Base-by-base conservation (phyloP, 2,113 vertebrate genomes). In the Microtus ochrogaster region DNA sequence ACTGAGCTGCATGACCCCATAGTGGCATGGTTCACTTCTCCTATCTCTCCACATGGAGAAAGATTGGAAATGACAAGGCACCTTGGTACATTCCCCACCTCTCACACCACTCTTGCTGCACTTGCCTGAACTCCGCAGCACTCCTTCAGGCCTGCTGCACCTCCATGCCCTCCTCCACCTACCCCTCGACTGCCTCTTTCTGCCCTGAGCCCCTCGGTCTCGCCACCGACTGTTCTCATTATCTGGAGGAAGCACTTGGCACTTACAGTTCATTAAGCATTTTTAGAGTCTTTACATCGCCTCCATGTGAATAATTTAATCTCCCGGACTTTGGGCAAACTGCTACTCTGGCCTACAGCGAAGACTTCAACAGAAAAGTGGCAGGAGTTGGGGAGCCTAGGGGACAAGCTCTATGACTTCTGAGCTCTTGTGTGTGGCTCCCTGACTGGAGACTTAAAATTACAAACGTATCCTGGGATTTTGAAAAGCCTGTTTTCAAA, bases 211-310 rank as follows among this genome's bases (percentile, higher is more conserved):
- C 26, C 61, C 44, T 76, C 0, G 16, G 68, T n/a, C 66, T 68
- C 33, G 30, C 70, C 65, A 72, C 55, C 9, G 47, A 33, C 19
- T 10, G 9, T 55, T 81, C 47, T 86, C 14, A 66, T 83, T 79
- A 77, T 86, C 92, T 85, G 22, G 88, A 36, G 72, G 68, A 36
- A 91, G 47, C 17, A 39, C 65, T 95, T 85, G 92, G 87, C n/a
- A 44, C n/a, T 63, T 65, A 28, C 1, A 90, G 44, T 93, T 95
- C 85, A 89, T 89, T 89, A 92, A 91, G 44, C 17, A 28, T 94
- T 94, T 94, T 94, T 66, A 92, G 47, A 61, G 65, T 55, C 90
- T 96, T 94, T 92, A 58, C 28, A 82, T 89, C 90, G 94, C n/a
- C 79, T 90, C 72, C 52, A 17, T 79, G 77, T 85, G 72, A 95